Conservation (phyloP, 1,140 invertebrate genomes). For the Cepaea nemoralis region DNA sequence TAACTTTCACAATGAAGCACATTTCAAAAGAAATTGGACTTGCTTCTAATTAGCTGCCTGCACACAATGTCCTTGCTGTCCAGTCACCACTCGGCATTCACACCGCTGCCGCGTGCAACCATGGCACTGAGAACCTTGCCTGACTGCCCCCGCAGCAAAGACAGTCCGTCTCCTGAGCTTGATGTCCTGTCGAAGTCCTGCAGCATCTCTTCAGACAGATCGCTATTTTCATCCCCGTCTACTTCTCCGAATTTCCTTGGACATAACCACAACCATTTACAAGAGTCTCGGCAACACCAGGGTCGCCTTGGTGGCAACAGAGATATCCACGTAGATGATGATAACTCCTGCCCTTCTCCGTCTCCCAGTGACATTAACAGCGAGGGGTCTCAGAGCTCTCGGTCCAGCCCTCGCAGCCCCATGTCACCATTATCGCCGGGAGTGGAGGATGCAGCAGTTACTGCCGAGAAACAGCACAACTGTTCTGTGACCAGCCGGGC, state of each 20-base stretch:
- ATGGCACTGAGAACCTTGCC: not conserved
- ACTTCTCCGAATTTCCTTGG: not conserved
- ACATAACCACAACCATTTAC: not conserved
- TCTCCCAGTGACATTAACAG: not conserved
- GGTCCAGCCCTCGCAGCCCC: slow-evolving; percentile 7
- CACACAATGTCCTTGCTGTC: slow-evolving; percentile 33
- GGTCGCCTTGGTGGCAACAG: not conserved
- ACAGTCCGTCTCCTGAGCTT: not conserved
- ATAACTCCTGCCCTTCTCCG: not conserved
- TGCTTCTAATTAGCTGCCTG: too few relatives aligned
- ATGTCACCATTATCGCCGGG: slow-evolving; percentile 1
- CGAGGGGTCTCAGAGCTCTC: not conserved
- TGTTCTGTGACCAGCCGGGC: not conserved
- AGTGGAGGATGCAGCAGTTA: not conserved
- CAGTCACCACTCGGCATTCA: slow-evolving; percentile 37
- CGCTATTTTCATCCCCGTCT: slow-evolving; percentile 19
- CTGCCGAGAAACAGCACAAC: not conserved
- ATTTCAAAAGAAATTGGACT: too few relatives aligned
- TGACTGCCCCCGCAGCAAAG: not conserved
- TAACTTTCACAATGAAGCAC: too few relatives aligned
- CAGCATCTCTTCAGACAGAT: not conserved
- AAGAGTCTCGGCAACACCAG: not conserved
- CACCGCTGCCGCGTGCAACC: not conserved
- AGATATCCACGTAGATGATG: not conserved
- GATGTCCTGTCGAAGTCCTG: not conserved